These are phyloP conservation scores for Nothoprocta pentlandii DNA, from an alignment of 2,113 vertebrate species.

Conservation along the genomic window DNA sequence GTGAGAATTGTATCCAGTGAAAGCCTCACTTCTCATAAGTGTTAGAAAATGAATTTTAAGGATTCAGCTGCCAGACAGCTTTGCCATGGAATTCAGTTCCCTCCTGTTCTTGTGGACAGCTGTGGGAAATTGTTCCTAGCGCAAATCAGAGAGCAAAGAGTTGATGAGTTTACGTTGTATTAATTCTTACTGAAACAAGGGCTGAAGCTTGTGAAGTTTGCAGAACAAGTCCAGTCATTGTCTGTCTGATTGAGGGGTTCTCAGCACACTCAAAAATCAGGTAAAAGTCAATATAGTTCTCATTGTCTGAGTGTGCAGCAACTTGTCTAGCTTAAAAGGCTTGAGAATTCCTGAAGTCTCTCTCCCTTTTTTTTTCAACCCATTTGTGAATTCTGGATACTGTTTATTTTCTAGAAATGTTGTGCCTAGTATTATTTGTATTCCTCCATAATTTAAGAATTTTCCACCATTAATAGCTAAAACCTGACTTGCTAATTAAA, in stretches of 20 bases:
- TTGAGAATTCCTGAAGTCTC: neutral
- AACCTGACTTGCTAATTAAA: neutral
- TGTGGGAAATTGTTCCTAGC: neutral
- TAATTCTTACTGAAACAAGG: neutral
- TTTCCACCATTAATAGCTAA: neutral
- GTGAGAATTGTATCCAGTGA: neutral
- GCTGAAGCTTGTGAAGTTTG: neutral
- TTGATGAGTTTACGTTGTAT: neutral
- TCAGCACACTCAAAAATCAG: neutral
- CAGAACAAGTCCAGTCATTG: neutral
- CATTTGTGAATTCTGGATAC: neutral
- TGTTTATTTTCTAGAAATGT: neutral
- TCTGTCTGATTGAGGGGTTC: neutral
- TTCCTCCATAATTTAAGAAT: neutral
- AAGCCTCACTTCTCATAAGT: neutral
- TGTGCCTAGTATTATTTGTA: neutral
- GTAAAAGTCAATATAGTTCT: neutral
- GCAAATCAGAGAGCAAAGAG: neutral
- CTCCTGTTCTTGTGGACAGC: neutral
- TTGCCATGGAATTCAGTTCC: neutral
- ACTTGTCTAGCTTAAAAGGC: neutral
- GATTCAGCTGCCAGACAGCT: neutral
- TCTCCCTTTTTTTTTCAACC: accelerated
- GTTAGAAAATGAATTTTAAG: neutral
- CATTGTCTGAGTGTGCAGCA: neutral